phyloP scores from a whole-genome alignment of 1,140 invertebrate genomes.

The Plutomurus gul region DNA sequence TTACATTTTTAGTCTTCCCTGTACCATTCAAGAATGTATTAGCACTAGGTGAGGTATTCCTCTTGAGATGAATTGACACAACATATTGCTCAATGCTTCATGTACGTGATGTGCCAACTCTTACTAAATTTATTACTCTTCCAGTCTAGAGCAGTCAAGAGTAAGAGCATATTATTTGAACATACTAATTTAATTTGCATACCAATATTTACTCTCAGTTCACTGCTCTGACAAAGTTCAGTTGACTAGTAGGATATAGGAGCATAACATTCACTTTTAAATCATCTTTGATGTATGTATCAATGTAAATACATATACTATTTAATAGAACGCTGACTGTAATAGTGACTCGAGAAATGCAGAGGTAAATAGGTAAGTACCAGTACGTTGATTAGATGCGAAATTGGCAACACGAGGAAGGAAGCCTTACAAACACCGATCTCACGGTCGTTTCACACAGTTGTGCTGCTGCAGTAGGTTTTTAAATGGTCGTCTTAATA shows the following conservation, averaged over 20 bases:
- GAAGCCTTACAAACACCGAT: conserved; percentile 14
- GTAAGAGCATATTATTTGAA: too few relatives aligned
- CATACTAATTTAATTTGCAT: conserved; percentile 13
- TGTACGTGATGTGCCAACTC: conserved; percentile 7
- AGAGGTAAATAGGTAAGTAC: conserved; percentile 18
- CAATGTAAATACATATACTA: not conserved
- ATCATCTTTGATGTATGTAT: not conserved
- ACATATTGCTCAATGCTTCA: conserved; percentile 15
- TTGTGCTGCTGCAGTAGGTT: not conserved
- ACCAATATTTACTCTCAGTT: conserved; percentile 3
- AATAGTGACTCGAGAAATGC: conserved; percentile 9
- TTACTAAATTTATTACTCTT: conserved; percentile 9
- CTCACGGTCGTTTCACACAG: conserved; percentile 1
- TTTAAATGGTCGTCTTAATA: not conserved
- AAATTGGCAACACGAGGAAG: conserved; percentile 25
- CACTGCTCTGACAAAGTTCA: not conserved
- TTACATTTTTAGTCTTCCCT: not conserved
- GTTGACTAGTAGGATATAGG: not conserved
- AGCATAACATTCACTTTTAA: conserved; percentile 2
- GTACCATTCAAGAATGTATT: not conserved
- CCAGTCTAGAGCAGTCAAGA: not conserved
- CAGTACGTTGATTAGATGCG: conserved; percentile 26
- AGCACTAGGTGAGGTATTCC: not conserved
- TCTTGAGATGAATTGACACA: not conserved
- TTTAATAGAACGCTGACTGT: too few relatives aligned